Base-by-base conservation (phyloP, 2,113 vertebrate species). In the Chaenocephalus aceratus region DNA sequence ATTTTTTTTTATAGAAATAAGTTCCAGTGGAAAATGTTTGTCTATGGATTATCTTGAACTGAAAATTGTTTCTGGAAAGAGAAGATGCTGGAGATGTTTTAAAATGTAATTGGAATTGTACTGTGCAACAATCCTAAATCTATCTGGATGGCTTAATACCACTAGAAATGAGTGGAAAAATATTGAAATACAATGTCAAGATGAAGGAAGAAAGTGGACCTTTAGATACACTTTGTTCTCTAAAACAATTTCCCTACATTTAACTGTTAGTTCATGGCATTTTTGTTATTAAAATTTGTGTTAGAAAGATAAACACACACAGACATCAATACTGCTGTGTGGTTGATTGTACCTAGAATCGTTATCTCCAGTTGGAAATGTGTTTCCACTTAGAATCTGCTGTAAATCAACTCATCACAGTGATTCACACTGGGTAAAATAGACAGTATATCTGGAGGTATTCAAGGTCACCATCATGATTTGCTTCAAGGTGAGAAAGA, bases 401-500 rank as follows among this genome's bases (percentile, higher is more conserved):
- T 30, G 57, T 71, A 41, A 49, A 69, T 5, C 78, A 34, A 53
- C 13, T 67, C 41, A 81, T 89, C 71, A 30, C 36, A 41, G 78
- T 70, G 64, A 70, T 57, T 62, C 41, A 67, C 16, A 46, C 44
- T 6, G 23, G 57, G 54, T 30, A 18, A 21, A 23, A 46, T 0
- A 30, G 10, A 72, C 34, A 23, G 44, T 52, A 36, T 63, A 60
- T 81, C 66, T 77, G 58, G 58, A 62, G 65, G 11, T 41, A 63
- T 58, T 44, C 52, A 41, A 60, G 67, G 68, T 79, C 67, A 72
- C 52, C 57, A 14, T 54, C 75, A 60, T 72, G 53, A 64, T 69
- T 70, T 64, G 6, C 64, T 41, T 77, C 72, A 85, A 84, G 78
- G 70, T 86, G 74, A 85, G 54, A 75, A 73, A 53, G 18, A 72